These are phyloP conservation scores for Myocastor coypus DNA, from an alignment of 2,113 vertebrate genomes.

Conservation along the genomic window DNA sequence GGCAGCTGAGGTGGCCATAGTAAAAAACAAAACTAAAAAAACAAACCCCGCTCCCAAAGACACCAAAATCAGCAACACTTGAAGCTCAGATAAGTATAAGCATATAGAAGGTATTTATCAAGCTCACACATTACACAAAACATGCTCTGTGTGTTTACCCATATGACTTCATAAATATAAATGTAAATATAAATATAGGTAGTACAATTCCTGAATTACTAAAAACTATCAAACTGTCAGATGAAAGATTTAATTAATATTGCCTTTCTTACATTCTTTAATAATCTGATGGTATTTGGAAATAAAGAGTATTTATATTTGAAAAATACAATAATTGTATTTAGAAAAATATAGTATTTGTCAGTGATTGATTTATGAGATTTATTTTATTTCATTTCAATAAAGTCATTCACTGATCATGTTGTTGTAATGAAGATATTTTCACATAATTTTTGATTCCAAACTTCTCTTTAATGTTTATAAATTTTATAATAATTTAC, in stretches of 20 bases:
- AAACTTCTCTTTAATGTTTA: constrained; percentile 19
- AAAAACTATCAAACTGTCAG: background rate
- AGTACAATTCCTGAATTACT: background rate
- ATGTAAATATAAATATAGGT: background rate
- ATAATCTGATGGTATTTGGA: background rate
- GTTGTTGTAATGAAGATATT: background rate
- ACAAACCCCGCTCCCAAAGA: too few species aligned
- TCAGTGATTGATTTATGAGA: constrained; percentile 6
- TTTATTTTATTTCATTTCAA: constrained; percentile 27
- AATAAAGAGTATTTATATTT: too few species aligned
- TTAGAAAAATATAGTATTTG: background rate
- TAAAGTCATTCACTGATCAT: background rate
- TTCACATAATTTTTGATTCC: background rate
- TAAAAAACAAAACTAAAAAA: too few species aligned
- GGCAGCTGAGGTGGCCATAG: too few species aligned
- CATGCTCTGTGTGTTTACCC: background rate
- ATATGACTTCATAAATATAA: background rate
- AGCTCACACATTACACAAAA: background rate
- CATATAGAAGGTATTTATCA: background rate
- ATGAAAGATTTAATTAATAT: background rate
- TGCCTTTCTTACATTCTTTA: background rate
- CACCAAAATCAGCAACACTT: background rate
- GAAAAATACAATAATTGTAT: background rate
- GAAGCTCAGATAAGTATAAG: background rate
- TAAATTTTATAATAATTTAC: background rate